phyloP scores from a whole-genome alignment of 1,140 invertebrate genomes.

The Camponotus pennsylvanicus region DNA sequence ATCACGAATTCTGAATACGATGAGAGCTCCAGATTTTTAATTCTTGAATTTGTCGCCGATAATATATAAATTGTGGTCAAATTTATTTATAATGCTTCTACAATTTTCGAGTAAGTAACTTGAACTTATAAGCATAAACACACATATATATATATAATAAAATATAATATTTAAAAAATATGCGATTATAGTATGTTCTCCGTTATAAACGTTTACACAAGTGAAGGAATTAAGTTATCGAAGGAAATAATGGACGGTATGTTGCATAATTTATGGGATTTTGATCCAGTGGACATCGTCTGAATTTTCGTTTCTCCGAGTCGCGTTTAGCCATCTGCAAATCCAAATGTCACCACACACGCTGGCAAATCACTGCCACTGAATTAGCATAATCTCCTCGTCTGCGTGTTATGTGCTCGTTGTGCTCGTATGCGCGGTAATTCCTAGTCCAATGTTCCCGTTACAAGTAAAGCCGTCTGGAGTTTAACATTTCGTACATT shows the following conservation, averaged over 20 bases:
- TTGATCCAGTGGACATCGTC: neutral
- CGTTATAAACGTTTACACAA: neutral
- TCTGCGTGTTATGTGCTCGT: conserved; percentile 29
- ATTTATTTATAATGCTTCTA: neutral
- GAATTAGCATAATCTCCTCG: conserved; percentile 66
- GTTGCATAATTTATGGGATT: conserved; percentile 28
- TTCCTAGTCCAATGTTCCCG: conserved; percentile 65
- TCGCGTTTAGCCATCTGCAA: conserved; percentile 36
- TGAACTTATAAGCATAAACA: too few relatives aligned
- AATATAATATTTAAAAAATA: neutral
- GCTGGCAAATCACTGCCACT: conserved; percentile 45
- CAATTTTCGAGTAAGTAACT: neutral
- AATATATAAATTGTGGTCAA: neutral
- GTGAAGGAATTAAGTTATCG: conserved; percentile 7
- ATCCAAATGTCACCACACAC: conserved; percentile 59
- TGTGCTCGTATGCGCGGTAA: conserved; percentile 49
- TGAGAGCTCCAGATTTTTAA: neutral
- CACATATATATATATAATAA: neutral
- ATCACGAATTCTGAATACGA: neutral
- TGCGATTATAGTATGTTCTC: neutral
- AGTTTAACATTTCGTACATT: conserved; percentile 35
- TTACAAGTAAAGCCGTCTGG: conserved; percentile 29
- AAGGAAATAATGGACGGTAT: neutral
- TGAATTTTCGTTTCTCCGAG: conserved; percentile 28
- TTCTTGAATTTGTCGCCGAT: neutral